phyloP scores from a whole-genome alignment of 2,888 invertebrate genomes.

The Agrenia bidenticulata region DNA sequence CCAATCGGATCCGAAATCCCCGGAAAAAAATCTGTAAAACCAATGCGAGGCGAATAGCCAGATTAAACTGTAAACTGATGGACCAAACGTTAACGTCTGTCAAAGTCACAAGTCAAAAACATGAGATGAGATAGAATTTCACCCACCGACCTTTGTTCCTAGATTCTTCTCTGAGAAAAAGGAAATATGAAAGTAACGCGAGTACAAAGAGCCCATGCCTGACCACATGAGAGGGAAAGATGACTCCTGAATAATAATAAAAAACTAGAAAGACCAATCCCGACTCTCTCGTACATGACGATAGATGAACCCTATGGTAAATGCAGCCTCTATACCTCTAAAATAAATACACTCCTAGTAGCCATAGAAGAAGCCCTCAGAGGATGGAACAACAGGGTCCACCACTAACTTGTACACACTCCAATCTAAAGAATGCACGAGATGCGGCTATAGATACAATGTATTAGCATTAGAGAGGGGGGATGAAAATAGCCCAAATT shows the following conservation, averaged over 20 bases:
- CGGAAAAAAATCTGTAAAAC: no score
- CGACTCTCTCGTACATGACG: neutral
- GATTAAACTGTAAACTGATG: neutral
- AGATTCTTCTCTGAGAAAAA: neutral
- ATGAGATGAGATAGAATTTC: neutral
- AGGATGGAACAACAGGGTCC: no score
- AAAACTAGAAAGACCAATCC: neutral
- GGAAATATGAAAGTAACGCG: neutral
- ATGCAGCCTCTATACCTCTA: neutral
- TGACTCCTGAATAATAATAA: constrained; percentile 7
- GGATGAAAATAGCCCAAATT: no score
- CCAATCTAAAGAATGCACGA: no score
- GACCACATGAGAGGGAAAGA: constrained; percentile 6
- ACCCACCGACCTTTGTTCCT: neutral
- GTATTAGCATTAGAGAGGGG: no score
- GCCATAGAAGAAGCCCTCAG: neutral
- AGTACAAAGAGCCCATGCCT: neutral
- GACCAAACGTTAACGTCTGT: neutral
- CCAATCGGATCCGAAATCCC: no score
- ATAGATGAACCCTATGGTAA: neutral
- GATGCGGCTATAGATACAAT: no score
- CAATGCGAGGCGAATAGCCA: no score
- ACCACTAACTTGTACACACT: no score
- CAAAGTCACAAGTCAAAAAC: neutral
- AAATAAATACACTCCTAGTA: neutral